Evolutionary conservation across 53 echinoderm and acorn worm genomes (phyloP), one percentile per base, ranked within the genome.

Genomic region (Paelopatides confundens): DNA sequence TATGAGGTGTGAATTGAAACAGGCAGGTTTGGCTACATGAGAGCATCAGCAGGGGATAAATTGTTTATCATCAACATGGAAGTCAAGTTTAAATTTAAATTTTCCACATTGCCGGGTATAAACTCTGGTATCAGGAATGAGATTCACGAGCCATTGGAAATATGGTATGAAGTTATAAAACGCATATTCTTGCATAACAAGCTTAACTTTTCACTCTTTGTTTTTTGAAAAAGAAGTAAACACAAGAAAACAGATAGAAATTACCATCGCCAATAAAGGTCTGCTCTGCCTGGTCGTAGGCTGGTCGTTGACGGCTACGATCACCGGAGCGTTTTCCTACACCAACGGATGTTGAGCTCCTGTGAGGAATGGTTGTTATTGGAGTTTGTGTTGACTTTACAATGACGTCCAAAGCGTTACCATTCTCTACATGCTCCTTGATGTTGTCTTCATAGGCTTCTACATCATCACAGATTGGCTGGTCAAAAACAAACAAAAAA

Each of bases 391-490:
- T 93, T 66, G 92, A 92, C 63, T 84, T 78, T 62, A 95, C 65
- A 82, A 98, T 86, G 29, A 65, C 82, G 31, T 98, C 99, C 81
- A 98, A 82, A 17, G 82, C 78, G 38, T 90, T 87, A 17, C 99
- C 99, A 31, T 92, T 87, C 64, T 88, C 86, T 63, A 88, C 79
- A 47, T 94, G 92, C 29, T 88, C 91, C 31, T 62, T 88, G 39
- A 98, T 90, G 54, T 85, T 71, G 32, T 95, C 94, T 76, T 96
- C 90, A 85, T 92, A 91, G 68, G 91, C 91, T 18, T 85, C 88
- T n/a, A 96, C 90, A 35, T 99, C 99, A 34, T 96, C 91, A 15
- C 86, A 65, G 70, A 99, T 37, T 11, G 99, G 99, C 88, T 92
- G 76, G 9, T 15, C 35, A 65, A 0, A 35, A 24, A 34, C 74